Evolutionary conservation across 1,140 invertebrate genomes (phyloP), one percentile per base, ranked within the genome.

Genomic region (Gonatopus flavifemur): DNA sequence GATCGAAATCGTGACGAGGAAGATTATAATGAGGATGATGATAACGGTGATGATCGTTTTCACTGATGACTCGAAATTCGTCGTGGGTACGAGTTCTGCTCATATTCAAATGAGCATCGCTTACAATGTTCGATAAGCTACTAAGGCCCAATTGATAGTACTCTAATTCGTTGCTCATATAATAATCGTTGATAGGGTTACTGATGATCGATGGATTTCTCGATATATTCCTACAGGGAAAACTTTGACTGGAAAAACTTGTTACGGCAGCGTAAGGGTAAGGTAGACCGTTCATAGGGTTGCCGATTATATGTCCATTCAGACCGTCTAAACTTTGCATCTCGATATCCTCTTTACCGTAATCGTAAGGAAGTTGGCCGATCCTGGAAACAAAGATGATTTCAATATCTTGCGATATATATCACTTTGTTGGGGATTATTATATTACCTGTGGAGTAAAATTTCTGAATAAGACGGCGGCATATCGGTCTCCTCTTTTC

Each of bases 391-490:
- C 3, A 15, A 13, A 51, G 4, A 22, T 18, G 10, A 24, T 28
- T 12, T 43, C 13, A 21, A 24, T 5, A 45, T 13, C n/a, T 24
- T 4, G 15, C 6, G n/a, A 30, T 9, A 4, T 1, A 9, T 43
- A 3, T 31, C 12, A 3, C 6, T 28, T 30, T 2, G 6, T 7
- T 6, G 15, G 5, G 33, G 5, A 35, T 35, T 6, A 7, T 20
- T 3, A 3, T 35, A 18, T n/a, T 33, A 74, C 68, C 73, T 70
- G 45, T 76, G 74, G 5, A 72, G 52, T 2, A 76, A 33, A 45
- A 77, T 77, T n/a, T 77, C 75, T 1, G 73, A 75, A 32, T 77
- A 77, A 8, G 75, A 76, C 0, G 75, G 75, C 9, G 75, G 75
- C 60, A 77, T 70, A 2, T 74, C 72, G 0, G 62, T 59, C 6